Percentiles rank a stretch among this genome's conserved stretches.
Conservation (phyloP, 1,140 invertebrate species). For the Drosophila azteca region DNA sequence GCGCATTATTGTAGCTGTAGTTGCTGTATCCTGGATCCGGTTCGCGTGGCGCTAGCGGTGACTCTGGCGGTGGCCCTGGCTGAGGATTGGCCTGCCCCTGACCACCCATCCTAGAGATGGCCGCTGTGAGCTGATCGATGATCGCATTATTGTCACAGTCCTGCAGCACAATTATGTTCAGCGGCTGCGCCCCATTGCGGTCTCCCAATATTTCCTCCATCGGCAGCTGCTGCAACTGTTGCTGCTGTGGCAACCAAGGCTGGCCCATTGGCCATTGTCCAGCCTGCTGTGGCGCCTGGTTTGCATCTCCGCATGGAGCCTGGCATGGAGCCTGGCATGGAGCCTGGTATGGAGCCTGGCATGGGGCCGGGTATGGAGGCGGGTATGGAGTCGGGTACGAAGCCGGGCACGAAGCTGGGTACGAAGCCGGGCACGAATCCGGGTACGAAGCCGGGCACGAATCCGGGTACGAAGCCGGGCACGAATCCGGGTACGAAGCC, state of each 20-base stretch:
- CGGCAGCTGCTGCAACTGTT: neutral
- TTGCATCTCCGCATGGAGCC: too few species aligned
- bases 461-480: too few species aligned
- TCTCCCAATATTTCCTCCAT: neutral
- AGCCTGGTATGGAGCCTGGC: too few species aligned
- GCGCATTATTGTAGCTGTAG: neutral
- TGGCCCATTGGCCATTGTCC: neutral
- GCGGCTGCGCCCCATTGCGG: neutral
- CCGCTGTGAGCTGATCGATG: slow-evolving; percentile 43
- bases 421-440: too few species aligned
- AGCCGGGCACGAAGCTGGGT: too few species aligned
- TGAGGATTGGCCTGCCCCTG: neutral
- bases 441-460: too few species aligned
- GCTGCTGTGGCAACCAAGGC: neutral
- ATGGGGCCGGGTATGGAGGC: too few species aligned
- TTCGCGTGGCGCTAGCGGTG: neutral
- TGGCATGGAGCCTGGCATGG: too few species aligned
- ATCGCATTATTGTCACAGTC: slow-evolving; percentile 40
- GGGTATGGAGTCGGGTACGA: too few species aligned
- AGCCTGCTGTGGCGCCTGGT: neutral
- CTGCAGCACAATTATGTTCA: slow-evolving; percentile 62
- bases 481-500: too few species aligned
- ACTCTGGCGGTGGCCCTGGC: neutral
- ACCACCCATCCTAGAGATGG: slow-evolving; percentile 2
- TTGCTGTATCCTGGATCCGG: neutral